phyloP scores from a whole-genome alignment of 2,888 invertebrate species.

The Steromphala cineraria region DNA sequence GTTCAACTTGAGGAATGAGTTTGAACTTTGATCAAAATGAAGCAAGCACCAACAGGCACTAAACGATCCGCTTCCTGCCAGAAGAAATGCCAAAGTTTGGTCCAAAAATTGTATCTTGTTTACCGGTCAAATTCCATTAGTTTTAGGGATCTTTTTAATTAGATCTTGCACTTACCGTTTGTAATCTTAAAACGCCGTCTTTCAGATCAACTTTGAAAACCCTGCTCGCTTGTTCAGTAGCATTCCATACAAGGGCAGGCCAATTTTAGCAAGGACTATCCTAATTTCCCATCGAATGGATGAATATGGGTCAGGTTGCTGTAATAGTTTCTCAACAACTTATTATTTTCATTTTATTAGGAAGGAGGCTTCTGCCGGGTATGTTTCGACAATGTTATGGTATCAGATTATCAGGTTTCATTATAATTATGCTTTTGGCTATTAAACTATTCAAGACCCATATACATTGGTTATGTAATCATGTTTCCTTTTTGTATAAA shows the following conservation, averaged over 20 bases:
- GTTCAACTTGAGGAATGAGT: no score
- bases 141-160: not conserved
- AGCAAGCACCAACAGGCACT: not conserved
- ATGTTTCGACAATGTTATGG: not conserved
- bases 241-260: slow-evolving; percentile 25
- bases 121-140: not conserved
- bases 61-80: not conserved
- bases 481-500: no score
- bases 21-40: no score
- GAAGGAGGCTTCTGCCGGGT: not conserved
- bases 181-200: not conserved
- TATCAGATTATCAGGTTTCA: no score
- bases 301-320: not conserved
- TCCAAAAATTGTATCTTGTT: not conserved
- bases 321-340: not conserved
- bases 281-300: not conserved
- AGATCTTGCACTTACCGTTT: not conserved
- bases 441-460: no score
- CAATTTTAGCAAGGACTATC: slow-evolving; percentile 19
- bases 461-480: no score
- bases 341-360: not conserved
- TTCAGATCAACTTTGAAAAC: not conserved
- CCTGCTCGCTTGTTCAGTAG: not conserved
- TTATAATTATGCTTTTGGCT: no score
- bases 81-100: not conserved